These are phyloP conservation scores for Harpegnathos saltator DNA, from an alignment of 1,140 invertebrate species.

Conservation along the genomic window DNA sequence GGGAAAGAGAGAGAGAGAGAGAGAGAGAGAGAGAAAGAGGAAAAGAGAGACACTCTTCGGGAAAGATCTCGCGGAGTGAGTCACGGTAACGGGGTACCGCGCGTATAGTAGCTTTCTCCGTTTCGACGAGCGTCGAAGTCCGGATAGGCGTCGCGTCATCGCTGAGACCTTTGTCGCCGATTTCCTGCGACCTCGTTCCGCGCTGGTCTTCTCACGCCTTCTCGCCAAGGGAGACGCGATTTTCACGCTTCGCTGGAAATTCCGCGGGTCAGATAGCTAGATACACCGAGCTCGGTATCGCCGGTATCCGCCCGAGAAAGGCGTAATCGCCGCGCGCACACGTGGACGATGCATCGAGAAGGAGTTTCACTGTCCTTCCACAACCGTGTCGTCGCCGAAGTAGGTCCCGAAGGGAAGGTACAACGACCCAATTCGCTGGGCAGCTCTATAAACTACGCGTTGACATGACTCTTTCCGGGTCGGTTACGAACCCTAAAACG, in stretches of 20 bases:
- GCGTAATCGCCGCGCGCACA: neutral
- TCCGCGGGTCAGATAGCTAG: neutral
- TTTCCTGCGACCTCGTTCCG: conserved; percentile 55
- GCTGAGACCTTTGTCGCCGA: conserved; percentile 40
- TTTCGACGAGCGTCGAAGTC: conserved; percentile 28
- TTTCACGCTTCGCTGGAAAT: conserved; percentile 55
- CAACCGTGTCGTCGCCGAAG: neutral
- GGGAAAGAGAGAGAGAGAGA: neutral
- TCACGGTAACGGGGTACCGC: conserved; percentile 5
- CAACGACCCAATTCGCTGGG: conserved; percentile 17
- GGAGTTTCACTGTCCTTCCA: conserved; percentile 49
- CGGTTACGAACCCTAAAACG: neutral
- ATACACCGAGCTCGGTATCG: conserved; percentile 10
- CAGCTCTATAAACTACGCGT: conserved; percentile 2
- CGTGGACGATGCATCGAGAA: neutral
- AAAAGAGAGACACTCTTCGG: no score
- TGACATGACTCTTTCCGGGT: neutral
- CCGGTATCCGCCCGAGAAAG: conserved; percentile 5
- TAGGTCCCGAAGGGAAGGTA: conserved; percentile 31
- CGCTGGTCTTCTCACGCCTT: conserved; percentile 37
- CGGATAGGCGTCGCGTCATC: conserved; percentile 59
- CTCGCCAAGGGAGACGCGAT: conserved; percentile 38
- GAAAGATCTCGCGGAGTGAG: conserved; percentile 56
- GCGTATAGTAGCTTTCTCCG: conserved; percentile 58
- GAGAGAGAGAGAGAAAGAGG: conserved; percentile 21